Conservation (phyloP, 2,888 invertebrate genomes). For the Lepas anatifera region DNA sequence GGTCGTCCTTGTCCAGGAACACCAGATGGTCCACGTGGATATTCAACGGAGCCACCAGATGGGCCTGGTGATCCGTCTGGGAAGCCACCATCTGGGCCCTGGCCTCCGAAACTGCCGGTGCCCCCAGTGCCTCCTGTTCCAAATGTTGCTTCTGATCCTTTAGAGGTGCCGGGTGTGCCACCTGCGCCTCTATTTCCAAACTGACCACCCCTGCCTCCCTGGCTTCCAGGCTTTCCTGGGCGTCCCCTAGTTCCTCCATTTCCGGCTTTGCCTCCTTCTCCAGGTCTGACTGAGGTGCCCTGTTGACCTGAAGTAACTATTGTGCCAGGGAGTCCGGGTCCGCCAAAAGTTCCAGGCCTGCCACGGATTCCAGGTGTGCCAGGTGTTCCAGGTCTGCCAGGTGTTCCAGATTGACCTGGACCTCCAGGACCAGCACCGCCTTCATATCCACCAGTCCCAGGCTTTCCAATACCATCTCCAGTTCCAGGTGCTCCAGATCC, state of each 20-base stretch:
- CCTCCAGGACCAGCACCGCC: too few species aligned
- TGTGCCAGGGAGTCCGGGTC: too few species aligned
- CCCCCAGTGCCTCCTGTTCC: background rate
- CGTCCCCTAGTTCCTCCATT: background rate
- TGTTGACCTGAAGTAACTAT: too few species aligned
- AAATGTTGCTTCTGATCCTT: background rate
- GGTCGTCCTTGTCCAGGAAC: background rate
- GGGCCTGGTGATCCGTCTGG: background rate
- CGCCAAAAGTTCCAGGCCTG: too few species aligned
- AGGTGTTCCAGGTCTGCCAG: background rate
- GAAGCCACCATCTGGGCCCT: background rate
- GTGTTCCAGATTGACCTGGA: background rate
- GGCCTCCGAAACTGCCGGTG: background rate
- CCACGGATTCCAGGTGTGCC: background rate
- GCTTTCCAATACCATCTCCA: too few species aligned
- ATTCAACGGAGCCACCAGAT: background rate
- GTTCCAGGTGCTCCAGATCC: background rate
- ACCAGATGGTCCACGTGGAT: background rate
- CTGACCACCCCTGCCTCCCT: background rate
- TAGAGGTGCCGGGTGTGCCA: constrained; percentile 7
- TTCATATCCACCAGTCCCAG: too few species aligned
- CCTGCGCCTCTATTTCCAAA: background rate
- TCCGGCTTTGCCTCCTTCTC: background rate
- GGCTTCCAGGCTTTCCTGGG: background rate
- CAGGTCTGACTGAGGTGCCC: too few species aligned